A percentile compares a stretch with the other conserved stretches of the same genome.
These are phyloP conservation scores for Tipula unca DNA, from an alignment of 2,888 invertebrate genomes.

Conservation along the genomic window DNA sequence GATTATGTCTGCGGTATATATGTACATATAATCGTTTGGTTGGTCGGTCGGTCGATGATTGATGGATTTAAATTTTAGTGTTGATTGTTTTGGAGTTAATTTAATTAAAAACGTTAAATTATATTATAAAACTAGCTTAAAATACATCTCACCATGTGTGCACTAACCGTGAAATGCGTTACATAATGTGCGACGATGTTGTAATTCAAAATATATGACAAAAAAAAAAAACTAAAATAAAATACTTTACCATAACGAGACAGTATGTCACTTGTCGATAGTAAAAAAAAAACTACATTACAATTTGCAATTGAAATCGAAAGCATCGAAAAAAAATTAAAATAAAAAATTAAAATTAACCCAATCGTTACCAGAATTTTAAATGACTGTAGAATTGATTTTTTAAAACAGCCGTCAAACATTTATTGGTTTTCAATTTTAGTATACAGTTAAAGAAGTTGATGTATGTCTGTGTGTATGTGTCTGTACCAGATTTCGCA, in stretches of 20 bases:
- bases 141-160: not conserved
- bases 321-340: not conserved
- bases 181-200: not conserved
- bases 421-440: not conserved
- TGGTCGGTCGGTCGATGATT: not conserved
- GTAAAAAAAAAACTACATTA: not conserved
- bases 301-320: not conserved
- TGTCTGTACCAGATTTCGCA: not conserved
- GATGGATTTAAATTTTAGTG: not conserved
- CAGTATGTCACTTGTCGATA: slow-evolving; percentile 14
- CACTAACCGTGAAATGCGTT: not conserved
- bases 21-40: not conserved
- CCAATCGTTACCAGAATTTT: not conserved
- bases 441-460: not conserved
- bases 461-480: not conserved
- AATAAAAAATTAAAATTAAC: not conserved
- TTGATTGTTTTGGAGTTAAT: not conserved
- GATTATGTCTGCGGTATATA: not conserved
- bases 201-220: not conserved
- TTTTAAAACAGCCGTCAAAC: not conserved
- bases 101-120: not conserved
- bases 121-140: too few relatives aligned
- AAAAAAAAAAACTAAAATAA: not conserved
- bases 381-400: not conserved
- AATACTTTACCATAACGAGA: not conserved